Evolutionary conservation across 1,140 invertebrate species (phyloP).

Genomic region (Sycophaga agraensis): DNA sequence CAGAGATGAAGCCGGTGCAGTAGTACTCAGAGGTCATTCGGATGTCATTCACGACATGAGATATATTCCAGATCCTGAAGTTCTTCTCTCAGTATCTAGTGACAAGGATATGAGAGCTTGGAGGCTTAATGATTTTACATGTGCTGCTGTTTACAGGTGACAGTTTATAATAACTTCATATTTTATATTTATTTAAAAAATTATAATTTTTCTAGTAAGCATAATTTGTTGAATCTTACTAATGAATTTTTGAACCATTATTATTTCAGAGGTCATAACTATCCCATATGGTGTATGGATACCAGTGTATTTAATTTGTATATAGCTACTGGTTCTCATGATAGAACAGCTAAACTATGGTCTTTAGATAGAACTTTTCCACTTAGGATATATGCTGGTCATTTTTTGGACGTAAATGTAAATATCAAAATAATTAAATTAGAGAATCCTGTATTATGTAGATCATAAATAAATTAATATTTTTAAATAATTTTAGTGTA

Average conservation of each 20-base stretch:
- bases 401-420: slow-evolving; percentile 81
- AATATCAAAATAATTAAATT: slow-evolving; percentile 31
- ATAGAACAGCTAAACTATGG: slow-evolving; percentile 84
- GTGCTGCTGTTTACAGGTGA: slow-evolving; percentile 71
- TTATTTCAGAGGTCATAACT: slow-evolving; percentile 73
- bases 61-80: slow-evolving; percentile 62
- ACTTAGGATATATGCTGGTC: slow-evolving; percentile 78
- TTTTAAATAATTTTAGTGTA: slow-evolving; percentile 59
- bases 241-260: slow-evolving; percentile 4
- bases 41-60: slow-evolving; percentile 73
- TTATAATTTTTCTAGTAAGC: background rate
- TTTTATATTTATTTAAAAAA: slow-evolving; percentile 5
- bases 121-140: slow-evolving; percentile 68
- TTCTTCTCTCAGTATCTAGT: slow-evolving; percentile 75
- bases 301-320: slow-evolving; percentile 72
- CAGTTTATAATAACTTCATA: too few relatives aligned
- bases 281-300: slow-evolving; percentile 85
- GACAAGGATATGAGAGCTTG: slow-evolving; percentile 76
- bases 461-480: too few relatives aligned
- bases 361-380: slow-evolving; percentile 77
- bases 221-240: background rate
- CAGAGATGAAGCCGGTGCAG: slow-evolving; percentile 57
- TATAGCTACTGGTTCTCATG: slow-evolving; percentile 80
- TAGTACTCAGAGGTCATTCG: slow-evolving; percentile 70
- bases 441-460: too few relatives aligned